Evolutionary conservation across 2,113 vertebrate species (phyloP), one percentile per base, ranked within the genome.

Genomic region (Empidonax alnorum): DNA sequence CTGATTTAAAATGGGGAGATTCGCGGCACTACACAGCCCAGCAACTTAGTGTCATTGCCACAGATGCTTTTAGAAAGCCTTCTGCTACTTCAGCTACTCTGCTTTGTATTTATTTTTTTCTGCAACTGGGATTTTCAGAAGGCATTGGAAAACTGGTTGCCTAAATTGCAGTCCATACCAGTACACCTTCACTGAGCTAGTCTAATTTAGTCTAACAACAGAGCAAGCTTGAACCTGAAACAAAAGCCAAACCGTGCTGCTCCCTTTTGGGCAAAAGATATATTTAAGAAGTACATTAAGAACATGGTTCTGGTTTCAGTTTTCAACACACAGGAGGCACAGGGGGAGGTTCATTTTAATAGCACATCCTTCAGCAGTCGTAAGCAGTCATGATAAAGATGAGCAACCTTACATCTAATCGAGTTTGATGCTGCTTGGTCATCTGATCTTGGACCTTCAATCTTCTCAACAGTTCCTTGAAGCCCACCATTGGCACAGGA

Each of bases 381-480:
- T 39, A 67, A 44, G 72, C 21, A 53, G 39, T 41, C 19, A 41
- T 0, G 11, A 77, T 8, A 7, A 53, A 33, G 7, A 30, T 41
- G 9, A 84, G 56, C 41, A 87, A 27, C 23, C 98, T 99, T 97
- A 99, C 99, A 88, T 99, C 99, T 95, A 99, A 98, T 98, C 99
- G 98, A 80, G 99, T 99, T 96, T 99, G 99, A 96, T 99, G 99
- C 94, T 99, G 99, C 95, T 99, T 99, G 53, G 98, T 99, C 99
- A 99, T 99, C 98, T 99, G 99, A 75, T 99, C 99, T 97, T 99
- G 99, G 94, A 99, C 99, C 96, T 99, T 99, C 81, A 99, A 82
- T 89, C 99, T 98, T 93, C 98, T 98, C 56, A 99, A 97, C 33
- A 99, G 97, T 91, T 99, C 99, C 93, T 98, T 99, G 95, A 99